A percentile compares a stretch with the other conserved stretches of the same genome.
Evolutionary conservation across 2,888 invertebrate genomes (phyloP).

Genomic region (Erebia epiphron): DNA sequence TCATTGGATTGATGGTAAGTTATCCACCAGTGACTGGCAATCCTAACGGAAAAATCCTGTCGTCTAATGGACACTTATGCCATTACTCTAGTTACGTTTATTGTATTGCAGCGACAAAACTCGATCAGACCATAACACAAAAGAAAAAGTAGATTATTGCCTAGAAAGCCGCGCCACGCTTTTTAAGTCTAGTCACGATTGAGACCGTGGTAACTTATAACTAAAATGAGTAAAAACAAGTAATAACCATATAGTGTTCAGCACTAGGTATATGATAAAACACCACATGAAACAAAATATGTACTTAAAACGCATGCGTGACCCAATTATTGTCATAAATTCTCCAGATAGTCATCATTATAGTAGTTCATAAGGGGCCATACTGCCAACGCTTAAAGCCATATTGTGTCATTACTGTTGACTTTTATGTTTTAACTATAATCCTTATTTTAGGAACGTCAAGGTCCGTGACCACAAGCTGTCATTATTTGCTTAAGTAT

Average conservation of each 20-base stretch:
- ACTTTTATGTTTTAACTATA: background rate
- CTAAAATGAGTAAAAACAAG: constrained; percentile 1
- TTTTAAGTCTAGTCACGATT: constrained; percentile 7
- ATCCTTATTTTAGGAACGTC: no score
- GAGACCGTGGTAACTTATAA: background rate
- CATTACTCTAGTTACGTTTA: constrained; percentile 5
- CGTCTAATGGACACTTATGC: no score
- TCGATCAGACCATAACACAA: constrained; percentile 15
- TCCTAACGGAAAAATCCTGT: no score
- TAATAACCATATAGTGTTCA: constrained; percentile 1
- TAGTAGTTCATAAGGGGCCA: no score
- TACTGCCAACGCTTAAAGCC: no score
- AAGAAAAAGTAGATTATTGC: constrained; percentile 21
- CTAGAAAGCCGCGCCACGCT: constrained; percentile 17
- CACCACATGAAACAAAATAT: constrained; percentile 24
- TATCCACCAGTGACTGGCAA: no score
- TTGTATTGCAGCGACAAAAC: constrained; percentile 1
- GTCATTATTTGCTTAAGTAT: no score
- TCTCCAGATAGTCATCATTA: no score
- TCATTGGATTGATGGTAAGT: no score
- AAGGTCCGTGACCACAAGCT: no score
- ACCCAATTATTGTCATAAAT: constrained; percentile 35
- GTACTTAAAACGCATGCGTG: constrained; percentile 25
- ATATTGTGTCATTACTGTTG: no score
- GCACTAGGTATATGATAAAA: background rate